Evolutionary conservation across 2,888 invertebrate genomes (phyloP).

Genomic region (Latrodectus hesperus): DNA sequence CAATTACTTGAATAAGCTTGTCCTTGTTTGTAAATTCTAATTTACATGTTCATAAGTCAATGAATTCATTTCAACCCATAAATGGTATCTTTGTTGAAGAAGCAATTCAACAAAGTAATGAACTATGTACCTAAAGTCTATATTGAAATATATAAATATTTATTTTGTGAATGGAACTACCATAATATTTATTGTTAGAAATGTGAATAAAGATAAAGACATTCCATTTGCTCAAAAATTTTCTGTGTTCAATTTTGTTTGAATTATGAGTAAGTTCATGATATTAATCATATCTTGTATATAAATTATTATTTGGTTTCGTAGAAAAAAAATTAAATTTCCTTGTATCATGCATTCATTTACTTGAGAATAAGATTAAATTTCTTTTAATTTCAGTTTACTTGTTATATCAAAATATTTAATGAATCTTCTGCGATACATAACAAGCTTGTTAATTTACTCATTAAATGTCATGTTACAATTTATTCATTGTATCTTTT

Average conservation of each 20-base stretch:
- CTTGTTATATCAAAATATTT: no score
- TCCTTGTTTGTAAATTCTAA: neutral
- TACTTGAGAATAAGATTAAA: no score
- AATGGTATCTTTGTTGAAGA: neutral
- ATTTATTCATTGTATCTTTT: no score
- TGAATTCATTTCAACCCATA: neutral
- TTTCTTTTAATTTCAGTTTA: no score
- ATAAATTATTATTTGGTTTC: no score
- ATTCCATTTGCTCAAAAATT: conserved; percentile 53
- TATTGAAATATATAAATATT: conserved; percentile 60
- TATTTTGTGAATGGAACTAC: conserved; percentile 52
- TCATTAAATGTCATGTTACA: neutral
- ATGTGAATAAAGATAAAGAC: conserved; percentile 22
- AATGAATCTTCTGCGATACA: no score
- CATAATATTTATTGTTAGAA: conserved; percentile 29
- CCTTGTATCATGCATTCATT: no score
- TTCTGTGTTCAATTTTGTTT: conserved; percentile 22
- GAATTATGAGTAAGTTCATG: conserved; percentile 32
- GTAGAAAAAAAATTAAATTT: no score
- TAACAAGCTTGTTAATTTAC: neutral
- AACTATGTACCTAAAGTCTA: conserved; percentile 40
- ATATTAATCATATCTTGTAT: neutral
- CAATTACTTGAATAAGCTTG: conserved; percentile 16
- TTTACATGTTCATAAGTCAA: neutral
- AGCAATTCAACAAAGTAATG: neutral